Percentiles rank a stretch among this genome's conserved stretches.
Conservation (phyloP, 2,888 invertebrate genomes). For the Clivina fossor region DNA sequence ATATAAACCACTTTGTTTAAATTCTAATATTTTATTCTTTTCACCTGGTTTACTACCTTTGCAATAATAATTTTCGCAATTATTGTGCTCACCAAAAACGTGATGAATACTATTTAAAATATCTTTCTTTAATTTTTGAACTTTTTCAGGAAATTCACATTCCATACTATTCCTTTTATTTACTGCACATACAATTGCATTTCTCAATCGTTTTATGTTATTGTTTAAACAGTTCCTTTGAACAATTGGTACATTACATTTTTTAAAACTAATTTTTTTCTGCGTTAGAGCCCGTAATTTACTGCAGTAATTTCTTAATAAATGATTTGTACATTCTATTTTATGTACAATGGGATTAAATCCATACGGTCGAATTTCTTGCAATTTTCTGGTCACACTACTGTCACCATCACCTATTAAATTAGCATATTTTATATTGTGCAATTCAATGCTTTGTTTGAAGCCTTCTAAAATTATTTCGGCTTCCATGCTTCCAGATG, state of each 20-base stretch:
- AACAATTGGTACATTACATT: not conserved
- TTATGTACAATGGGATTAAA: conserved; percentile 19
- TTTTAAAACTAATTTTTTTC: conserved; percentile 9
- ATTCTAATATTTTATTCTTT: conserved; percentile 3
- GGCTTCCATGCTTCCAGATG: conserved; percentile 23
- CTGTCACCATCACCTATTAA: conserved; percentile 27
- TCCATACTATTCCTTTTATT: not conserved
- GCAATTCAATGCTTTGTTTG: conserved; percentile 3
- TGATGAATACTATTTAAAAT: conserved; percentile 9
- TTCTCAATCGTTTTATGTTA: conserved; percentile 1
- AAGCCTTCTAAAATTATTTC: conserved; percentile 28
- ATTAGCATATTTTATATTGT: conserved; percentile 14
- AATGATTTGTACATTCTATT: conserved; percentile 28
- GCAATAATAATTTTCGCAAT: not conserved
- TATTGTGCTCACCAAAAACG: conserved; percentile 10
- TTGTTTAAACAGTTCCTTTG: conserved; percentile 1
- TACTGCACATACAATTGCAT: conserved; percentile 5
- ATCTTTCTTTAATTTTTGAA: not conserved
- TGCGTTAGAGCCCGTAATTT: conserved; percentile 4
- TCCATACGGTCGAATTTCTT: conserved; percentile 15
- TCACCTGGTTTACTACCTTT: conserved; percentile 1
- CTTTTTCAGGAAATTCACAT: not conserved
- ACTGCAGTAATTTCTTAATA: conserved; percentile 21
- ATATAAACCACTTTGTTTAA: conserved; percentile 8
- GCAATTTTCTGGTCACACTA: conserved; percentile 13